phyloP scores from a whole-genome alignment of 2,888 invertebrate species.

The Parnassius orleans region DNA sequence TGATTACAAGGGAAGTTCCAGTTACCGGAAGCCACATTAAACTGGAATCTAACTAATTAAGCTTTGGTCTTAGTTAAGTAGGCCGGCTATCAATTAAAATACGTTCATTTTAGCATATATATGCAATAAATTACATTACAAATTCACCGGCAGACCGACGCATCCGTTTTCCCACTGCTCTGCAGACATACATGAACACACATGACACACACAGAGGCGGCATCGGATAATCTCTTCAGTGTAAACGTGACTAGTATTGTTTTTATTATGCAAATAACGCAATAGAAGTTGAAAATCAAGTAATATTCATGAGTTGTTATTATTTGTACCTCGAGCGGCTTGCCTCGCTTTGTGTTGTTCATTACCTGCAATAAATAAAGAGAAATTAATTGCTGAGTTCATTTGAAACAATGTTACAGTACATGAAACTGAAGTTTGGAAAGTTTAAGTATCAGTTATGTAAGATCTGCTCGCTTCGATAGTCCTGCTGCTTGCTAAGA shows the following conservation, averaged over 20 bases:
- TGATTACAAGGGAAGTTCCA: background rate
- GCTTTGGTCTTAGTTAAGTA: background rate
- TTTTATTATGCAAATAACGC: conserved; percentile 18
- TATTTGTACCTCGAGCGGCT: conserved; percentile 7
- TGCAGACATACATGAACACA: background rate
- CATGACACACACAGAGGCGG: background rate
- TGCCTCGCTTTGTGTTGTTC: background rate
- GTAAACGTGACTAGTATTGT: conserved; percentile 20
- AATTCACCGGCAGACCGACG: conserved; percentile 16
- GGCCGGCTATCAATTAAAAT: conserved; percentile 19
- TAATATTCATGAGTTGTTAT: conserved; percentile 1
- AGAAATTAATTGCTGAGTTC: conserved; percentile 7
- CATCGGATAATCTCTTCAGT: conserved; percentile 15
- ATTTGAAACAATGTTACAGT: background rate
- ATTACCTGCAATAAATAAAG: conserved; percentile 21
- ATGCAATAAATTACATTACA: conserved; percentile 15
- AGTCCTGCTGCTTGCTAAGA: too few relatives aligned
- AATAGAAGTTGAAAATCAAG: conserved; percentile 8
- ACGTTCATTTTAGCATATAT: background rate
- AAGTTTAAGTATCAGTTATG: too few relatives aligned
- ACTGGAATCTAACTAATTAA: background rate
- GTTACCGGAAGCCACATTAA: background rate
- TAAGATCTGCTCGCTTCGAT: too few relatives aligned
- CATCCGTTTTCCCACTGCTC: conserved; percentile 13
- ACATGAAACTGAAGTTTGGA: too few relatives aligned